A percentile compares a stretch with the other conserved stretches of the same genome.
phyloP scores from a whole-genome alignment of 2,113 vertebrate species.

The Psittacus erithacus region DNA sequence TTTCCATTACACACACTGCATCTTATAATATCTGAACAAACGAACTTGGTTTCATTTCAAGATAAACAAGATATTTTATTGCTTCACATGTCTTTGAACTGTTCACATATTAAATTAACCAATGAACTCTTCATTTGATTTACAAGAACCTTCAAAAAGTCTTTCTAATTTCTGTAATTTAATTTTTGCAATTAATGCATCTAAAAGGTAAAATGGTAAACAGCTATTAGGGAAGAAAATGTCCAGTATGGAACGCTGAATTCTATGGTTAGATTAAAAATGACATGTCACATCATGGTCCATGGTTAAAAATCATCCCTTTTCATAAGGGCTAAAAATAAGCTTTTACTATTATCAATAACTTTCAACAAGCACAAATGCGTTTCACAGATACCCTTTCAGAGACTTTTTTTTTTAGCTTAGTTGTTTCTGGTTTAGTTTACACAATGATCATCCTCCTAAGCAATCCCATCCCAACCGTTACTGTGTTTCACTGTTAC shows the following conservation, averaged over 20 bases:
- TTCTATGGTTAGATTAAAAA: not conserved
- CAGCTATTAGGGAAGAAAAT: not conserved
- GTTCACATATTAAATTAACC: not conserved
- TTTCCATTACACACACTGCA: not conserved
- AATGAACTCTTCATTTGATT: not conserved
- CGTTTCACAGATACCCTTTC: not conserved
- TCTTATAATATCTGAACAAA: constrained; percentile 39
- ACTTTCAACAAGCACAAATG: not conserved
- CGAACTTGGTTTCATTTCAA: not conserved
- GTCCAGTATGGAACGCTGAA: not conserved
- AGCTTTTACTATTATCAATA: not conserved
- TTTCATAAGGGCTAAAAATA: not conserved
- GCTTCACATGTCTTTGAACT: not conserved
- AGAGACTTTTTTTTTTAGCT: not conserved
- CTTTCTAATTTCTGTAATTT: not conserved
- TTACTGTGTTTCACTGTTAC: not conserved
- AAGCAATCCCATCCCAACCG: not conserved
- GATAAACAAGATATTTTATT: not conserved
- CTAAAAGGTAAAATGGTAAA: not conserved
- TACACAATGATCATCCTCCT: not conserved
- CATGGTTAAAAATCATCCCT: not conserved
- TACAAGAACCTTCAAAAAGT: not conserved
- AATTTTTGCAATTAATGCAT: not conserved
- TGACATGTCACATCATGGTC: not conserved
- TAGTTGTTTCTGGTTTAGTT: not conserved